Conservation (phyloP, 2,113 vertebrate species). For the Nothobranchius kuhntae region DNA sequence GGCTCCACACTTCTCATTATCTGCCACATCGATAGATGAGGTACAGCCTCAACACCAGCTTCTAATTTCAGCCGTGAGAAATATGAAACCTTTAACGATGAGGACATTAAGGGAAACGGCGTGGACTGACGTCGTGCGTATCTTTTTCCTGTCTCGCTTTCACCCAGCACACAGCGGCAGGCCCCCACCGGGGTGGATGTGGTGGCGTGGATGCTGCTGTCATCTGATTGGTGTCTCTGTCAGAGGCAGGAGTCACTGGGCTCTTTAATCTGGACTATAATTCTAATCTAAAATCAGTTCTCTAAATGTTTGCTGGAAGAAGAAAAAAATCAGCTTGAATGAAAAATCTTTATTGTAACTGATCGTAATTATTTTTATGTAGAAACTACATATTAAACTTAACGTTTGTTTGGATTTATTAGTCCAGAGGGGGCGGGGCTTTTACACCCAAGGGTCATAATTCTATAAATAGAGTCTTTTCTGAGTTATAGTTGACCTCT, state of each 20-base stretch:
- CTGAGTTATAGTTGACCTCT: neutral
- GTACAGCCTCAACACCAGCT: conserved; percentile 11
- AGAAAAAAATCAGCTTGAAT: too few species aligned
- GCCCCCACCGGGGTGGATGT: neutral
- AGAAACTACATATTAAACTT: too few species aligned
- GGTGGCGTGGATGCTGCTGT: neutral
- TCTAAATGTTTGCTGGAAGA: too few species aligned
- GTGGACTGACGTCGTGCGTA: conserved; percentile 26
- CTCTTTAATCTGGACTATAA: neutral
- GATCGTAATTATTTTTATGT: too few species aligned
- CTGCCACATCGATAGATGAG: conserved; percentile 45
- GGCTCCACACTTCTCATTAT: conserved; percentile 63
- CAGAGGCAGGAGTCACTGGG: neutral
- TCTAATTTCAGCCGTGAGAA: conserved; percentile 38
- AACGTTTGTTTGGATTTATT: too few species aligned
- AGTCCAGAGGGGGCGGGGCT: neutral
- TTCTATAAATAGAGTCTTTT: neutral
- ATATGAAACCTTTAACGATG: conserved; percentile 44
- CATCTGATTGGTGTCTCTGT: neutral
- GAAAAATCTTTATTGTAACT: too few species aligned
- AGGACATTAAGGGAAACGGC: conserved; percentile 26
- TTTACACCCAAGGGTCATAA: neutral
- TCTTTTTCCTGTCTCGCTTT: conserved; percentile 6
- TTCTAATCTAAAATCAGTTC: too few species aligned
- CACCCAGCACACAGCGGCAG: conserved; percentile 6